Evolutionary conservation across 1,140 invertebrate genomes (phyloP).

Genomic region (Monomorium pharaonis): DNA sequence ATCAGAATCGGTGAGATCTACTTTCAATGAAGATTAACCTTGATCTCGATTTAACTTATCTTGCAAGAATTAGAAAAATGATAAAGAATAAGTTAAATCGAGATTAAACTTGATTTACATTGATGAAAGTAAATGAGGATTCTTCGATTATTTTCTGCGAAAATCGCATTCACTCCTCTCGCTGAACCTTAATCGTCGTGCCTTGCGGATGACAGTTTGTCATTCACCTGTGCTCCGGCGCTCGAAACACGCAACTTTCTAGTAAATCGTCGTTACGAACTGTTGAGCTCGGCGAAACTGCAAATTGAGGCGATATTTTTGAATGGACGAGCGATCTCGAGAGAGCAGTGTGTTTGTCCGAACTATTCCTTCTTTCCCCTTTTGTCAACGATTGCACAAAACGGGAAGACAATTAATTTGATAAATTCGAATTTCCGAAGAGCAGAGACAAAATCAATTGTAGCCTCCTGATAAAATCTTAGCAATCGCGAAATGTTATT

Average conservation of each 20-base stretch:
- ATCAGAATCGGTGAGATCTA: too few species aligned
- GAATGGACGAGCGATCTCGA: background rate
- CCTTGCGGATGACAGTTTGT: background rate
- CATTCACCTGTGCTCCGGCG: background rate
- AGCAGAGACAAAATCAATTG: background rate
- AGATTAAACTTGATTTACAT: too few species aligned
- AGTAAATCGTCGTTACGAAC: slow-evolving; percentile 11
- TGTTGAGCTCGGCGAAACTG: background rate
- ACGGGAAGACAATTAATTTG: background rate
- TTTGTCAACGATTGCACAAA: background rate
- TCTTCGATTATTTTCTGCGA: background rate
- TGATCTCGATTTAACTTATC: too few species aligned
- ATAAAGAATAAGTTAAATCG: too few species aligned
- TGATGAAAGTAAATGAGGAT: too few species aligned
- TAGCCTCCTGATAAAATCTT: background rate
- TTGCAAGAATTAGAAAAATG: too few species aligned
- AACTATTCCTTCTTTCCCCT: background rate
- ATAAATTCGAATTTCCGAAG: background rate
- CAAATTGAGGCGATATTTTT: background rate
- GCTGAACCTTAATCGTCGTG: background rate
- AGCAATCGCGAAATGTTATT: background rate
- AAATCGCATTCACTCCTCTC: background rate
- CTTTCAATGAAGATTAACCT: too few species aligned
- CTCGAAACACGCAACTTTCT: slow-evolving; percentile 17
- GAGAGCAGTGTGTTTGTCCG: background rate